phyloP scores from a whole-genome alignment of 2,888 invertebrate species.

The Lissonota sp. region DNA sequence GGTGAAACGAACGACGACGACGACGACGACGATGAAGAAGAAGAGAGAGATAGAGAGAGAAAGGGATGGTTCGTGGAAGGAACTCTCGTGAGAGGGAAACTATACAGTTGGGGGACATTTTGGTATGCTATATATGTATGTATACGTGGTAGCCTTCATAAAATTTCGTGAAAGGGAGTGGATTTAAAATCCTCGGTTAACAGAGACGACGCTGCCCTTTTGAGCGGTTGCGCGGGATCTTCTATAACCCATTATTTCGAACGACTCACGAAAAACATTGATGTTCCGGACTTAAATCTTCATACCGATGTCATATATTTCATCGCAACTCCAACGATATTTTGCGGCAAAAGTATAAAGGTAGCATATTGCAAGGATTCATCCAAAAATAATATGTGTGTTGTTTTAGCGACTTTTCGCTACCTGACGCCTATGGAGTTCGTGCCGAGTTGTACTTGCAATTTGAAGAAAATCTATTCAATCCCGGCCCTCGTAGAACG shows the following conservation, averaged over 20 bases:
- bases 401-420: no score
- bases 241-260: not conserved
- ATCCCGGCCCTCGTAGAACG: no score
- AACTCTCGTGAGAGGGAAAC: conserved; percentile 73
- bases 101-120: conserved; percentile 69
- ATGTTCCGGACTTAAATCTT: not conserved
- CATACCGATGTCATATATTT: not conserved
- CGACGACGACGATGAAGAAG: conserved; percentile 68
- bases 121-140: not conserved
- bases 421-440: no score
- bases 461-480: no score
- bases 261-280: not conserved
- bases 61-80: conserved; percentile 61
- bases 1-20: conserved; percentile 63
- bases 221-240: not conserved
- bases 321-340: not conserved
- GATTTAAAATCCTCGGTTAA: conserved; percentile 30
- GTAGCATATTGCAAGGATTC: no score
- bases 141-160: conserved; percentile 10
- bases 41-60: conserved; percentile 70
- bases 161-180: conserved; percentile 30
- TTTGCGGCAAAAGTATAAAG: no score
- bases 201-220: not conserved
- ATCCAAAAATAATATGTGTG: no score
- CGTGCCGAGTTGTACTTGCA: no score